Base-by-base conservation (phyloP, 2,888 invertebrate species). In the Amphipyra berbera region DNA sequence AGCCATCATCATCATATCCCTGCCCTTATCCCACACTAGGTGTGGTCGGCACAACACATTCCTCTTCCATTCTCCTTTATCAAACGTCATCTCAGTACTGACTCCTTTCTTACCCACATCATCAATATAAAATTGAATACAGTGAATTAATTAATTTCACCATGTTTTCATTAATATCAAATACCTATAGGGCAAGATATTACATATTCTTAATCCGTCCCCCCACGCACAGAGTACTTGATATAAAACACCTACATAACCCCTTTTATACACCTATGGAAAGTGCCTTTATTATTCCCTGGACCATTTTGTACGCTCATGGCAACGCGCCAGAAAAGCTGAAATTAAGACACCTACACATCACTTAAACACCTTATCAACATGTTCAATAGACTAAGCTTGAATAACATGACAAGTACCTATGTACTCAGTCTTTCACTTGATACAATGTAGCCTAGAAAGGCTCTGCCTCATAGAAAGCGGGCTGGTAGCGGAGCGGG, bases 331-430 rank as follows among this genome's bases (percentile, higher is more conserved):
- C 68, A 58, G n/a, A 42, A 41, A 35, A 5, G 9, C 7, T 38
- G 35, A 38, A 41, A 67, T 58, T 68, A 66, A 48, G 52, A 53
- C 40, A 41, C 38, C 9, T 14, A 58, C 44, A 44, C 15, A 59
- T 68, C 60, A 73, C 21, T 52, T 58, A 73, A 44, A 58, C 73
- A 68, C 59, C 50, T 55, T 69, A 73, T 69, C 73, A 55, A 41
- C 14, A 13, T 42, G 54, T 61, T 60, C 44, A 33, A 68, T 59
- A 60, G 14, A 73, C 37, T 41, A 10, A 68, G 55, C 54, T 9
- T 68, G 61, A 68, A 52, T 73, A 49, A 68, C 47, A 33, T 68
- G 44, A 73, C 45, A 61, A 48, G 52, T 41, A 41, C 42, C 14
- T 45, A 45, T 6, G 61, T 61, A 38, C 45, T 54, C 38, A 40